Base-by-base conservation (phyloP, 2,888 invertebrate genomes). In the Helobdella robusta region DNA sequence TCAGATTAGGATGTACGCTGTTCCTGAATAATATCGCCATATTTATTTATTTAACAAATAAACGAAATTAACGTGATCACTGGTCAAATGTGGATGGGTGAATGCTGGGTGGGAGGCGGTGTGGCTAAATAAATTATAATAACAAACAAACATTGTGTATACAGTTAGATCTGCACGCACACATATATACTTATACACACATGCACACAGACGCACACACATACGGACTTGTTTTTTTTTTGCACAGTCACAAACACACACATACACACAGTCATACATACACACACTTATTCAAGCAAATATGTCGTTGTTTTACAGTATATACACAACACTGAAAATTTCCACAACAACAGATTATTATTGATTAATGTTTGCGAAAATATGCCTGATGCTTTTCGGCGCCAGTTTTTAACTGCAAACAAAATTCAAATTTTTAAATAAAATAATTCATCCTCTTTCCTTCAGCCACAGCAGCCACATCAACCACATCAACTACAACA, bases 261-360 rank as follows among this genome's bases (percentile, higher is more conserved):
- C 50, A 50, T n/a, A 6, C 20, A n/a, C 50, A n/a, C 62, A 48
- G 48, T 30, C 50, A 4, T 23, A 50, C 50, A 25, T 34, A 50
- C 62, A 50, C 46, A 18, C 62, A 50, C 50, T n/a, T 34, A 46
- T 20, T 1, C 46, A 25, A 46, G 30, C 48, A 62, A 23, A 62
- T 0, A 48, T 50, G 25, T 50, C n/a, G 30, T 8, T 5, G 8
- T 28, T 11, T 28, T 28, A 8, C 23, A 11, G 5, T n/a, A 11
- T 8, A 58, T 11, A 58, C 8, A 50, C 50, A 50, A 50, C 50
- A 50, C 11, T 15, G 15, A 40, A 40, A 40, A 11, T 40, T 15
- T 11, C 11, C 11, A 40, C 11, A 40, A 40, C n/a, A 50, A 50
- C n/a, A n/a, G 25, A 50, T 50, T 5, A 25, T 23, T 50, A 50